phyloP scores from a whole-genome alignment of 2,797 vertebrate species.

The Malacoraja senta region DNA sequence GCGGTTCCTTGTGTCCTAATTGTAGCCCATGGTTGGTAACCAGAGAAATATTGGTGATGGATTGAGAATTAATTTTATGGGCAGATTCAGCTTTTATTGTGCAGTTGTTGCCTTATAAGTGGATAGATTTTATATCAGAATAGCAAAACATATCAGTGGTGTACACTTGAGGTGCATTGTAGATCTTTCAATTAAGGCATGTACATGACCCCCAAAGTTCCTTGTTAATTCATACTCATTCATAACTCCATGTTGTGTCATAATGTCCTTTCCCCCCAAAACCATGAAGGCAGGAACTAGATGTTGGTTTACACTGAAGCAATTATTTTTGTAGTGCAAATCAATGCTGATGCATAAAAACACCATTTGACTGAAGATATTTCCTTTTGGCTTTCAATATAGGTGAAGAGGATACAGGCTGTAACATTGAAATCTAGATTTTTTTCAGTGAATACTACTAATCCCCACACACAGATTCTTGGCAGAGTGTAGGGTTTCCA shows the following conservation, averaged over 20 bases:
- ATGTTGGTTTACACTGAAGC: too few species aligned
- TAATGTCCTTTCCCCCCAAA: not conserved
- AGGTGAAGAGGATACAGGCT: not conserved
- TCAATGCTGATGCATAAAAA: not conserved
- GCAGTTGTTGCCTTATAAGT: not conserved
- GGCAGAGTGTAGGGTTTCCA: not conserved
- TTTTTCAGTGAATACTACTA: not conserved
- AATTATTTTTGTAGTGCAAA: not conserved
- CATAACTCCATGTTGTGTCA: not conserved
- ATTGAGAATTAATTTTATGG: not conserved
- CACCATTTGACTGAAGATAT: not conserved
- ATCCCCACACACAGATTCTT: not conserved
- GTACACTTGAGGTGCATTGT: not conserved
- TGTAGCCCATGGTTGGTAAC: too few species aligned
- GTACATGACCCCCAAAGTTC: not conserved
- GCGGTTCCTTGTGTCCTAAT: too few species aligned
- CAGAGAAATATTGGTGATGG: not conserved
- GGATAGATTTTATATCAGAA: not conserved
- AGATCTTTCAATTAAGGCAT: not conserved
- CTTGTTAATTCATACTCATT: not conserved
- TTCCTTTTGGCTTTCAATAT: not conserved
- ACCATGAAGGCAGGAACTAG: not conserved
- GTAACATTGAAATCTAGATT: not conserved
- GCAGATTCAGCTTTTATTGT: not conserved
- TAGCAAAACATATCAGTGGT: not conserved